Evolutionary conservation across 2,113 vertebrate genomes (phyloP).

Genomic region (Brienomyrus longianalis): DNA sequence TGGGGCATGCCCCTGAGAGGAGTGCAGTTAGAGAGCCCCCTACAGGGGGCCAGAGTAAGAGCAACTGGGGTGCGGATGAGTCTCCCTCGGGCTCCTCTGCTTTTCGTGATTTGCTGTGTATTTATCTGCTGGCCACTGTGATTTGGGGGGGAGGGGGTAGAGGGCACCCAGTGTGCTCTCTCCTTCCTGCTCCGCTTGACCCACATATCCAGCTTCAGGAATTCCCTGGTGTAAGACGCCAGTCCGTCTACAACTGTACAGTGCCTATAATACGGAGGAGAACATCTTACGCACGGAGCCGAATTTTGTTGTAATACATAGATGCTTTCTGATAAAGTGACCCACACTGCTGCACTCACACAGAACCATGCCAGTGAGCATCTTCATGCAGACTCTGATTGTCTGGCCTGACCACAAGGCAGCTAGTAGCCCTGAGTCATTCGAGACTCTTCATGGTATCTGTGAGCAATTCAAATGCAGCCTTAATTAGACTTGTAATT

Average conservation of each 20-base stretch:
- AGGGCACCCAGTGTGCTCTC: background rate
- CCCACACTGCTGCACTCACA: background rate
- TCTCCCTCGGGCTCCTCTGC: background rate
- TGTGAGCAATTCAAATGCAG: background rate
- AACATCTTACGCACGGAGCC: background rate
- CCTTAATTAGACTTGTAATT: too few relatives aligned
- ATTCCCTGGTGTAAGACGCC: background rate
- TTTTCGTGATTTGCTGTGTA: background rate
- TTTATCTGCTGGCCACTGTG: background rate
- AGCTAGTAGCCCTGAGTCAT: background rate
- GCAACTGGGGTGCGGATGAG: background rate
- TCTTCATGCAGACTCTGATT: background rate
- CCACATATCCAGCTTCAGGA: background rate
- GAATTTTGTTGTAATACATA: background rate
- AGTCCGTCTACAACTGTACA: background rate
- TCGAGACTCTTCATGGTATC: background rate
- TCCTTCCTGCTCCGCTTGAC: background rate
- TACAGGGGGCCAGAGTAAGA: background rate
- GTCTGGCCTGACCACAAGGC: background rate
- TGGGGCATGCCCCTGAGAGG: too few relatives aligned
- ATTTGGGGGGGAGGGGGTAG: too few relatives aligned
- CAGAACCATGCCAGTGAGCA: background rate
- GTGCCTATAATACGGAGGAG: background rate
- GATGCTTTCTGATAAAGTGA: background rate
- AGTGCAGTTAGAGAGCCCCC: background rate